A percentile compares a stretch with the other conserved stretches of the same genome.
phyloP scores from a whole-genome alignment of 1,140 invertebrate species.

The Trachelipus rathkii region DNA sequence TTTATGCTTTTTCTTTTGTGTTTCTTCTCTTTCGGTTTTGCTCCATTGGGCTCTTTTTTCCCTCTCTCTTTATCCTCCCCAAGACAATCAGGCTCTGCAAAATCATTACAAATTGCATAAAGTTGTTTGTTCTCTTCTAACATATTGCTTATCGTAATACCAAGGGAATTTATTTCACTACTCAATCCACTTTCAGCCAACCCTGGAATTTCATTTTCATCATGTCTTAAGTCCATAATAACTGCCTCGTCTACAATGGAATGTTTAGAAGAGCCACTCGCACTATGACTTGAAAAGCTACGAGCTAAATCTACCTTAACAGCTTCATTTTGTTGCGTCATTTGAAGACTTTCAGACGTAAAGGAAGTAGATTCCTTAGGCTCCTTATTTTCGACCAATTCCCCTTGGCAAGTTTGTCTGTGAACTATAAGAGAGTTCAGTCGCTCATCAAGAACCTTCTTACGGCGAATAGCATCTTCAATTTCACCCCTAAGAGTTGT shows the following conservation, averaged over 20 bases:
- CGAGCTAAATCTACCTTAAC: neutral
- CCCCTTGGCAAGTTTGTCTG: neutral
- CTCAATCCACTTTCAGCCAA: constrained; percentile 1
- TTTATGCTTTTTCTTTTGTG: neutral
- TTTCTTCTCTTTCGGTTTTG: neutral
- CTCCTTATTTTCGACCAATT: neutral
- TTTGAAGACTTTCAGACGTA: neutral
- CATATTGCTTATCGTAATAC: neutral
- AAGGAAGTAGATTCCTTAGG: neutral
- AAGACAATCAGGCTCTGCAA: neutral
- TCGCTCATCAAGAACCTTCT: neutral
- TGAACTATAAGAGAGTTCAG: neutral
- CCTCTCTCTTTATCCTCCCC: neutral
- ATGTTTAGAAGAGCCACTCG: neutral
- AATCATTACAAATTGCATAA: neutral
- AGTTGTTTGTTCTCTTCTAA: neutral
- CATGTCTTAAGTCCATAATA: neutral
- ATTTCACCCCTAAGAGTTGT: neutral
- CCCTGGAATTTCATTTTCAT: constrained; percentile 3
- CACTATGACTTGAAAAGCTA: neutral
- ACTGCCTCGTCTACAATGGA: neutral
- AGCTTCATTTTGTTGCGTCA: neutral
- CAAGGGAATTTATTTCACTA: neutral
- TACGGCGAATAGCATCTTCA: neutral
- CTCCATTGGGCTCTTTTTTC: neutral